These are phyloP conservation scores for Muntiacus muntjak DNA, from an alignment of 2,113 vertebrate species.

Conservation along the genomic window DNA sequence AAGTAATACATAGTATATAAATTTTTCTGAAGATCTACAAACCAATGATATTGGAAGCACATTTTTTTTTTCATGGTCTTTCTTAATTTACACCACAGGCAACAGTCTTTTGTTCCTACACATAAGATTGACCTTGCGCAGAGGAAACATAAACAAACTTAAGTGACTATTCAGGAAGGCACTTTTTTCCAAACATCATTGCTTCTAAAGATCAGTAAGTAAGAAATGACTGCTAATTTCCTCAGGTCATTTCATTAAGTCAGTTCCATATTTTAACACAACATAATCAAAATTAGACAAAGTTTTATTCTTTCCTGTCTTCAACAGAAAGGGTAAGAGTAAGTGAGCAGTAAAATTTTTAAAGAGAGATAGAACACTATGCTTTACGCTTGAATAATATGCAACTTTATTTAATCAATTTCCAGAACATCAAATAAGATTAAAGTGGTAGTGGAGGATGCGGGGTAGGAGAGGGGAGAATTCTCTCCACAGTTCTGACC, in stretches of 20 bases:
- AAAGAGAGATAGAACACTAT: not conserved
- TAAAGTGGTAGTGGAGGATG: accelerated
- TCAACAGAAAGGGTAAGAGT: not conserved
- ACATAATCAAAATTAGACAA: not conserved
- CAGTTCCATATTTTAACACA: not conserved
- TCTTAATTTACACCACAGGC: not conserved
- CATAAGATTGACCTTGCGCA: not conserved
- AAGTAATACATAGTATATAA: not conserved
- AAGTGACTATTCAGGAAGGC: not conserved
- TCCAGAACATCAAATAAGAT: not conserved
- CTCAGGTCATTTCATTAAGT: not conserved
- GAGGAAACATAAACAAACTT: not conserved
- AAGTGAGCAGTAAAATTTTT: not conserved
- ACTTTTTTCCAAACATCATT: not conserved
- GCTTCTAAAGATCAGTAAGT: not conserved
- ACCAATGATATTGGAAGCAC: not conserved
- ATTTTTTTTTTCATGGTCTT: not conserved
- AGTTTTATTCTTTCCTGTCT: not conserved
- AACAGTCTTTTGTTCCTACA: not conserved
- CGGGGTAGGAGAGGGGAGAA: no score
- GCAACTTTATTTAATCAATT: not conserved
- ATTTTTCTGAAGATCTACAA: not conserved
- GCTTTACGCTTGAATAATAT: not conserved
- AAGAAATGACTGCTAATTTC: not conserved
- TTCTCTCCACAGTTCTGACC: not conserved